These are phyloP conservation scores for Phrynocephalus versicolor DNA, from an alignment of 2,113 vertebrate genomes.

Conservation along the genomic window DNA sequence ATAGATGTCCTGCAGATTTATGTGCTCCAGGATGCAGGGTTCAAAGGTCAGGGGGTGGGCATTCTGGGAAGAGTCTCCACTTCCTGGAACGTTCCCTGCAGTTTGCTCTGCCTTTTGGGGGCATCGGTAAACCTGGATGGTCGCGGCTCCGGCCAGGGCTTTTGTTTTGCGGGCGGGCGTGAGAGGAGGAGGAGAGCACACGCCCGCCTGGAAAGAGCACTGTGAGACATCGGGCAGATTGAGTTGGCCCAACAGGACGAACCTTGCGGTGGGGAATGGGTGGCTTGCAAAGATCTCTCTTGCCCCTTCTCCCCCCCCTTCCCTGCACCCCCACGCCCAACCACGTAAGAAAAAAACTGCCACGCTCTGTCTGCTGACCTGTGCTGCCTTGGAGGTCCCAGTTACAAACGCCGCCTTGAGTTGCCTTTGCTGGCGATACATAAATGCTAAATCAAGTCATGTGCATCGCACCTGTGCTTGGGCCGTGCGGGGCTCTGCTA, in stretches of 20 bases:
- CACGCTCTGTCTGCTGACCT: neutral
- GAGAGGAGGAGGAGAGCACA: neutral
- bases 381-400: no score
- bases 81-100: conserved; percentile 60
- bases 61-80: conserved; percentile 60
- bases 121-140: neutral
- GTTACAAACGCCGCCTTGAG: no score
- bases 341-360: neutral
- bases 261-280: neutral
- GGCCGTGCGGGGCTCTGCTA: no score
- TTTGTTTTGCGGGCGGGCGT: neutral
- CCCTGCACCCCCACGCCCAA: neutral
- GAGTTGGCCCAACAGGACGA: neutral
- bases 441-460: no score
- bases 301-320: no score
- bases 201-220: neutral
- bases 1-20: conserved; percentile 78
- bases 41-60: conserved; percentile 68
- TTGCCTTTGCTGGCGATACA: no score
- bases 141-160: no score
- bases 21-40: conserved; percentile 66
- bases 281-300: neutral
- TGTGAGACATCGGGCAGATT: neutral
- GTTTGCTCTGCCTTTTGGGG: conserved; percentile 6
- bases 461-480: neutral